Conservation (phyloP, 2,113 vertebrate species). For the Talpa occidentalis region DNA sequence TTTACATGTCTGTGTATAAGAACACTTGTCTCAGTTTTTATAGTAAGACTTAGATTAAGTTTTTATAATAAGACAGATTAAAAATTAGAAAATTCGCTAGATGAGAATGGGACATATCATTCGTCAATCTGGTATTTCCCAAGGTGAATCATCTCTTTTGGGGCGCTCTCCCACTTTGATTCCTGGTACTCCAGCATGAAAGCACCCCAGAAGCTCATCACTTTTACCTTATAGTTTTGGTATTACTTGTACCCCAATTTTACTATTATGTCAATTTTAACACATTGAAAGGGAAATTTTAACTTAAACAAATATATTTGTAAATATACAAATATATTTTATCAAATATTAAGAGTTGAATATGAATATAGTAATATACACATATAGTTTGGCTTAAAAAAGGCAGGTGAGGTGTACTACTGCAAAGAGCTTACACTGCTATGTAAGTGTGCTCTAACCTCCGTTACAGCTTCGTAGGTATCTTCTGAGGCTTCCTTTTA, state of each 20-base stretch:
- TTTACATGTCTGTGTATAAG: not conserved
- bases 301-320: not conserved
- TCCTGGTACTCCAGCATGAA: not conserved
- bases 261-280: not conserved
- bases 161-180: not conserved
- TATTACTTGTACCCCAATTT: not conserved
- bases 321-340: not conserved
- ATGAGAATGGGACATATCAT: not conserved
- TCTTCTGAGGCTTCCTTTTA: not conserved
- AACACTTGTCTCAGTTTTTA: not conserved
- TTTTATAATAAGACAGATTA: not conserved
- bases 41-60: not conserved
- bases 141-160: not conserved
- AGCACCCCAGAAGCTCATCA: not conserved
- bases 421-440: not conserved
- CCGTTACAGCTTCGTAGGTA: not conserved
- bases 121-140: not conserved
- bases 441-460: not conserved
- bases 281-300: not conserved
- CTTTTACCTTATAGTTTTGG: not conserved
- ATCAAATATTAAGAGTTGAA: not conserved
- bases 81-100: not conserved
- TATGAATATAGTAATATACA: not conserved
- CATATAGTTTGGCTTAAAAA: not conserved
- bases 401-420: not conserved